Conservation (phyloP, 2,113 vertebrate species). For the Brienomyrus brachyistius region DNA sequence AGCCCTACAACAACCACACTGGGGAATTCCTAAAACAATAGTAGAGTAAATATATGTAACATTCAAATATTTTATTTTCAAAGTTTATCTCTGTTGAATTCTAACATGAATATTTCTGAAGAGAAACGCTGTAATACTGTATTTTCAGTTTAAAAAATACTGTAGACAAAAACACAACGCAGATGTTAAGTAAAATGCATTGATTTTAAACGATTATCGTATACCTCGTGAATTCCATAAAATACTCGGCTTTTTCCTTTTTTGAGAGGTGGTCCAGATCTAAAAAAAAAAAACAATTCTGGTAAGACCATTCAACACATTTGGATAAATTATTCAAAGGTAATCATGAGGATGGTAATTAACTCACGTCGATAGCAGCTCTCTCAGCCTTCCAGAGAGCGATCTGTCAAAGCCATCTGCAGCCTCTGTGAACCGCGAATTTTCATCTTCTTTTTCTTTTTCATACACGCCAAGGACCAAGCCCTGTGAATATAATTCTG, state of each 20-base stretch:
- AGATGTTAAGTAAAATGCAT: background rate
- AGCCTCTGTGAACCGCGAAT: constrained; percentile 65
- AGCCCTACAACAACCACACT: constrained; percentile 82
- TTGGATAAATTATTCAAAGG: background rate
- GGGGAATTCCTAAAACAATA: constrained; percentile 73
- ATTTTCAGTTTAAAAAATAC: background rate
- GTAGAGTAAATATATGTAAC: background rate
- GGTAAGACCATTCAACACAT: background rate
- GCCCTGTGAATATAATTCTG: constrained; percentile 58
- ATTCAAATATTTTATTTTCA: background rate
- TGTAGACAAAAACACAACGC: background rate
- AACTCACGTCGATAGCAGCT: constrained; percentile 74
- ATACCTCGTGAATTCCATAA: constrained; percentile 86
- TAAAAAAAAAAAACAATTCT: constrained; percentile 40
- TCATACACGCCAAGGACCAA: constrained; percentile 83
- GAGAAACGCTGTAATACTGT: background rate
- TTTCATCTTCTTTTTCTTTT: constrained; percentile 59
- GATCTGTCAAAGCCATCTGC: constrained; percentile 70
- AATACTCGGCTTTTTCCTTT: constrained; percentile 83
- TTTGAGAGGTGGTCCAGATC: constrained; percentile 82
- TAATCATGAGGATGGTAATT: no score
- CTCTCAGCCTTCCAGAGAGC: constrained; percentile 75
- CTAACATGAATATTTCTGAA: background rate
- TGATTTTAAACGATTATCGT: background rate
- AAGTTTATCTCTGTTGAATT: background rate